Evolutionary conservation across 2,113 vertebrate species (phyloP).

Genomic region (Xyliphius kryptos): DNA sequence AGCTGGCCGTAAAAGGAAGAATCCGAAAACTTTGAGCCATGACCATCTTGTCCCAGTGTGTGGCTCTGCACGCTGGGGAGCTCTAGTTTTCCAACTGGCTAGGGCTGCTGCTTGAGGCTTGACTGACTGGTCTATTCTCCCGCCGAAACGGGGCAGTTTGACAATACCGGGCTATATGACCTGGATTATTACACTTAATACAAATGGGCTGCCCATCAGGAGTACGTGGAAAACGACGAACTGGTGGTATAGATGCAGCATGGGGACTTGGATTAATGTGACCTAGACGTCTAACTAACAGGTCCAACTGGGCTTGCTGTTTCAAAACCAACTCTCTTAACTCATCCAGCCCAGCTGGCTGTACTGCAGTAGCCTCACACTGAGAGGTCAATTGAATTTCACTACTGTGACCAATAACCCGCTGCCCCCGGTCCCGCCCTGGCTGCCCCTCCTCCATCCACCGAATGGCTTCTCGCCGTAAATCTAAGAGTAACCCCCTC

Average conservation of each 20-base stretch:
- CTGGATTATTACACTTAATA: neutral
- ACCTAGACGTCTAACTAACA: neutral
- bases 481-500: neutral
- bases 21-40: neutral
- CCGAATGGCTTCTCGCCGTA: conserved; percentile 5
- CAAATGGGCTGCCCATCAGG: conserved; percentile 18
- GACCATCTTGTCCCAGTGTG: neutral
- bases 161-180: conserved; percentile 12
- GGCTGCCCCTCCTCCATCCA: conserved; percentile 14
- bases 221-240: neutral
- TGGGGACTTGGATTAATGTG: too few relatives aligned
- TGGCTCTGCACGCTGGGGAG: too few relatives aligned
- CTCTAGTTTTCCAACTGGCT: neutral
- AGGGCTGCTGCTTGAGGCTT: neutral
- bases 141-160: too few relatives aligned
- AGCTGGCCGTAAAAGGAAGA: neutral
- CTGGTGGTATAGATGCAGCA: neutral
- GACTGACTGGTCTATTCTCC: too few relatives aligned
- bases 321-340: conserved; percentile 5
- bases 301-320: too few relatives aligned
- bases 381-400: neutral
- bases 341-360: neutral
- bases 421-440: neutral
- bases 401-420: neutral
- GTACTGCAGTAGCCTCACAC: neutral